Conservation (phyloP, 2,113 vertebrate genomes). For the Polyodon spathula region DNA sequence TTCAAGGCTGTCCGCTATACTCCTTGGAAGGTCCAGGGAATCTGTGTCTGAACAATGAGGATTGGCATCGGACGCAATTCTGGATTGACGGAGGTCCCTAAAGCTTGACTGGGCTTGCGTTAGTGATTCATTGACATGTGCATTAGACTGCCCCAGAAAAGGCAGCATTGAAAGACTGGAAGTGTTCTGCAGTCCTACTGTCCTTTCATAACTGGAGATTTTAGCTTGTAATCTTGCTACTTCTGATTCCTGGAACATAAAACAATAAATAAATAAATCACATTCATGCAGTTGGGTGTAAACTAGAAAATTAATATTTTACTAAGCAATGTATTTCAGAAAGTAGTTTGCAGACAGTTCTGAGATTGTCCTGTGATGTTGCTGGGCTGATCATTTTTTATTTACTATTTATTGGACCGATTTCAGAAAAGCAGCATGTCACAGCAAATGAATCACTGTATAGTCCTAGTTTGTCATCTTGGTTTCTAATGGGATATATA, state of each 20-base stretch:
- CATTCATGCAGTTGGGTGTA: not conserved
- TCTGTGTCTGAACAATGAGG: slow-evolving; percentile 22
- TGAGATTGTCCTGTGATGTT: too few species aligned
- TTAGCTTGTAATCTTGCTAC: slow-evolving; percentile 65
- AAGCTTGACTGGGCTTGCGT: slow-evolving; percentile 20
- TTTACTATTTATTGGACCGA: too few species aligned
- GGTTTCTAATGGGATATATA: too few species aligned
- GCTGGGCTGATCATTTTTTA: too few species aligned
- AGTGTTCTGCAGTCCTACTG: slow-evolving; percentile 40
- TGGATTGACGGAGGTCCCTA: slow-evolving; percentile 34
- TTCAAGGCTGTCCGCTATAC: not conserved
- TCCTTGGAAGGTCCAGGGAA: slow-evolving; percentile 38
- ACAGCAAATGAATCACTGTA: too few species aligned
- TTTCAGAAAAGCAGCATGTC: too few species aligned
- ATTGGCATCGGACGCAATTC: slow-evolving; percentile 35
- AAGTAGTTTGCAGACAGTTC: too few species aligned
- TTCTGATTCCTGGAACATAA: slow-evolving; percentile 63
- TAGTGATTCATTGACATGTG: not conserved
- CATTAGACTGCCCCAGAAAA: not conserved
- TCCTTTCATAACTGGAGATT: slow-evolving; percentile 63
- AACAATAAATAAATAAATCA: not conserved
- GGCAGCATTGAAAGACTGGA: slow-evolving; percentile 17
- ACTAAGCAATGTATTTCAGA: too few species aligned
- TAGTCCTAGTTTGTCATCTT: too few species aligned
- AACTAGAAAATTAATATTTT: not conserved